phyloP scores from a whole-genome alignment of 2,888 invertebrate genomes.

The Pollenia griseotomentosa region DNA sequence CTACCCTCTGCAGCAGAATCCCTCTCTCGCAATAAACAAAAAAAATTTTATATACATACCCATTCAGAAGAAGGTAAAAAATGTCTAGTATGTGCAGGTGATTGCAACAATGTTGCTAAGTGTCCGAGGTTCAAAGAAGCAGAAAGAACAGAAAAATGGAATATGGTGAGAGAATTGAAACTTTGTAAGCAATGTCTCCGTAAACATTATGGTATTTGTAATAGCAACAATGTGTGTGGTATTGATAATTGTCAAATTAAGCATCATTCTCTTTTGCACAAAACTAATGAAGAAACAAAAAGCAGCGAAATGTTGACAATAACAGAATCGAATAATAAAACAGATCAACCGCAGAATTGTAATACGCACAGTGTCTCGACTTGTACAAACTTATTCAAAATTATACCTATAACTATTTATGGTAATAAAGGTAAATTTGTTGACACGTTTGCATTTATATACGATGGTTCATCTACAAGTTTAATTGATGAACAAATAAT shows the following conservation, averaged over 20 bases:
- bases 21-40: background rate
- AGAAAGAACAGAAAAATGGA: too few relatives aligned
- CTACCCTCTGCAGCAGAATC: background rate
- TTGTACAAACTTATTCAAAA: background rate
- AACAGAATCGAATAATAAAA: background rate
- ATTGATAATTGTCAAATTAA: slow-evolving; percentile 53
- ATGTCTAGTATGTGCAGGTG: background rate
- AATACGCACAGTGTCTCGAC: background rate
- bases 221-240: too few relatives aligned
- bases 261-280: slow-evolving; percentile 55
- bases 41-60: too few relatives aligned
- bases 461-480: too few relatives aligned
- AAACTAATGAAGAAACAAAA: background rate
- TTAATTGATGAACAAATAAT: too few relatives aligned
- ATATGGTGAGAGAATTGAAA: slow-evolving; percentile 35
- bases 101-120: slow-evolving; percentile 13
- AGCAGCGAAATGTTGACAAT: background rate
- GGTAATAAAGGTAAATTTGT: too few relatives aligned
- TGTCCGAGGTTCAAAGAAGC: slow-evolving; percentile 4
- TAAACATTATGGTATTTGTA: slow-evolving; percentile 39
- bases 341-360: slow-evolving; percentile 1
- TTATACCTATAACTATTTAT: slow-evolving; percentile 9
- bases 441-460: too few relatives aligned
- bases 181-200: slow-evolving; percentile 54
- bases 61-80: too few relatives aligned